Percentiles rank a stretch among this genome's conserved stretches.
phyloP scores from a whole-genome alignment of 2,888 invertebrate species.

The Acrocyrtus sp. region DNA sequence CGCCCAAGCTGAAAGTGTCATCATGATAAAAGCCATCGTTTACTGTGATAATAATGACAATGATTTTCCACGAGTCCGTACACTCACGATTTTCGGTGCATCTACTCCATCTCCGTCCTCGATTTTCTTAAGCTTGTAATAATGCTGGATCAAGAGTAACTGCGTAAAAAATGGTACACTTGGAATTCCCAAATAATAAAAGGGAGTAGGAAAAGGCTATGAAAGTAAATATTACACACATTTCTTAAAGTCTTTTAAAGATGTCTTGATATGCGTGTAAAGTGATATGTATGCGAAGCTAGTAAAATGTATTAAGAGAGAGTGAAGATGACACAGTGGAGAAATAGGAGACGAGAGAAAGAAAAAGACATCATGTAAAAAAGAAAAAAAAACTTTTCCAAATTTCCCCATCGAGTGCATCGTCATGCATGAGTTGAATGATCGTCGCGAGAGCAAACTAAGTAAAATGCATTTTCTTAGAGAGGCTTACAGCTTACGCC shows the following conservation, averaged over 20 bases:
- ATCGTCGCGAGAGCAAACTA: slow-evolving; percentile 10
- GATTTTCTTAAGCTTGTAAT: slow-evolving; percentile 20
- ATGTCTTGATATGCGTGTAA: too few species aligned
- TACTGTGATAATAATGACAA: neutral
- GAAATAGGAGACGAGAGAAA: slow-evolving; percentile 8
- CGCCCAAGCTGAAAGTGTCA: slow-evolving; percentile 8
- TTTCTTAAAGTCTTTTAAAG: neutral
- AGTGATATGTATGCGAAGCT: too few species aligned
- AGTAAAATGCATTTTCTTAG: neutral
- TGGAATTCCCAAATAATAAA: too few species aligned
- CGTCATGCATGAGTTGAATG: slow-evolving; percentile 49
- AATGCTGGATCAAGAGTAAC: slow-evolving; percentile 23
- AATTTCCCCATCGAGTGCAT: slow-evolving; percentile 53
- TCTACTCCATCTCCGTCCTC: too few species aligned
- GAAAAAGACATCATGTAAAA: slow-evolving; percentile 33
- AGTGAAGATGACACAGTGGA: slow-evolving; percentile 22
- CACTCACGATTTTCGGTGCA: neutral
- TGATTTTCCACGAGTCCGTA: neutral
- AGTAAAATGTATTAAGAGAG: too few species aligned
- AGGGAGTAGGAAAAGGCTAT: slow-evolving; percentile 10
- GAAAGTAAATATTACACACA: slow-evolving; percentile 8
- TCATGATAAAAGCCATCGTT: slow-evolving; percentile 19
- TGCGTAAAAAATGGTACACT: too few species aligned
- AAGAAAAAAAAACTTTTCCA: too few species aligned
- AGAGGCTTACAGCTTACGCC: neutral